Evolutionary conservation across 2,113 vertebrate genomes (phyloP).

Genomic region (Campylomormyrus numenius): DNA sequence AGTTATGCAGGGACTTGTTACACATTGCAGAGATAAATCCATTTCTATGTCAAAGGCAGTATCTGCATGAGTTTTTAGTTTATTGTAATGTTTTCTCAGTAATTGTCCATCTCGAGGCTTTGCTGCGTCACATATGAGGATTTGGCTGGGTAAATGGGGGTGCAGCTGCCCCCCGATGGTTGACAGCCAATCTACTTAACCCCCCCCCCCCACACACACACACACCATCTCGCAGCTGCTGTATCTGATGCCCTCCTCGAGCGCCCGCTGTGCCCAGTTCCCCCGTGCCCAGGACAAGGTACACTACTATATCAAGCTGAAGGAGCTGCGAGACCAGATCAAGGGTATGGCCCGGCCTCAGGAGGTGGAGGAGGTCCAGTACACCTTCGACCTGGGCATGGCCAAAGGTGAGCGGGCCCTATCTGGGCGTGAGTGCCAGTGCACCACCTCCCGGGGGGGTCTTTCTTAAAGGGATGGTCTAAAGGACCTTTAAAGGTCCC

Average conservation of each 20-base stretch:
- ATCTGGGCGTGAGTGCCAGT: neutral
- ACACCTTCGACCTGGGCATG: constrained; percentile 76
- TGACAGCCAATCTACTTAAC: neutral
- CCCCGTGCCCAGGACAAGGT: constrained; percentile 97
- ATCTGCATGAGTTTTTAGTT: neutral
- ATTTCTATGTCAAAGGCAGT: neutral
- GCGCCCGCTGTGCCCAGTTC: constrained; percentile 94
- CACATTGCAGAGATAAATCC: neutral
- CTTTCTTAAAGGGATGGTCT: neutral
- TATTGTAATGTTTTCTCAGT: neutral
- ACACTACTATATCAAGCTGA: constrained; percentile 95
- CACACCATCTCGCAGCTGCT: constrained; percentile 63
- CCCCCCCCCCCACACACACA: neutral
- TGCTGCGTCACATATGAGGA: neutral
- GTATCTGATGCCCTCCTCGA: constrained; percentile 96
- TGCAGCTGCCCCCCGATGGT: neutral
- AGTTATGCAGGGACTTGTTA: neutral
- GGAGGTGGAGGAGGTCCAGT: constrained; percentile 81
- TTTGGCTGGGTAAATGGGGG: neutral
- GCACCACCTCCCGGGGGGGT: neutral
- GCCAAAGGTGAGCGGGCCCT: constrained; percentile 72
- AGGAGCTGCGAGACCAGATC: constrained; percentile 84
- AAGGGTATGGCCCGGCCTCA: constrained; percentile 63
- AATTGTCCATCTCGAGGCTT: neutral
- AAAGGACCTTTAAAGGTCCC: neutral